Conservation (phyloP, 2,797 vertebrate species). For the Mormyrus proboscirostris region DNA sequence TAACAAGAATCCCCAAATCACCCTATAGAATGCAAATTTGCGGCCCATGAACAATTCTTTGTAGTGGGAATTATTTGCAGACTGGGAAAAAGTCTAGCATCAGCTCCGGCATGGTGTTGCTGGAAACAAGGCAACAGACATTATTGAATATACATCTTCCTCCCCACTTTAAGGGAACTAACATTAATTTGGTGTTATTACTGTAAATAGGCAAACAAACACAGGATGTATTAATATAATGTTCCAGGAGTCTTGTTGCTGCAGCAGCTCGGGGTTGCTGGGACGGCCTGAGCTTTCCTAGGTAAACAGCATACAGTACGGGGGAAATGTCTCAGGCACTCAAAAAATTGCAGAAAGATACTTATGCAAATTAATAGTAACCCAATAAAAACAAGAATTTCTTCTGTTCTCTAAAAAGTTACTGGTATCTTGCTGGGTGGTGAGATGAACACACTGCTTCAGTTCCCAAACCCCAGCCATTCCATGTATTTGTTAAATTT, state of each 20-base stretch:
- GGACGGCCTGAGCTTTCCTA: no score
- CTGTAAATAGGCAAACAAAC: conserved; percentile 47
- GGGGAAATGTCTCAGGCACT: not conserved
- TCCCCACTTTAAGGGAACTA: not conserved
- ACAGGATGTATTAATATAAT: not conserved
- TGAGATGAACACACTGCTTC: not conserved
- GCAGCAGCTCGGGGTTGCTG: not conserved
- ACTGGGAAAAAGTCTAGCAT: no score
- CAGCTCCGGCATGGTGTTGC: not conserved
- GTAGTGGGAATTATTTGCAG: not conserved
- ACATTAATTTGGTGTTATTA: not conserved
- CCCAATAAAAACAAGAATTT: not conserved
- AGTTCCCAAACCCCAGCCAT: not conserved
- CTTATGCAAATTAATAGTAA: not conserved
- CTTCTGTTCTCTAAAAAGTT: not conserved
- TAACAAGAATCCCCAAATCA: not conserved
- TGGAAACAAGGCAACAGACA: not conserved
- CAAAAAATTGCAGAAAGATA: not conserved
- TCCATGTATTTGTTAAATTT: not conserved
- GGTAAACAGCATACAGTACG: not conserved
- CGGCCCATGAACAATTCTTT: not conserved
- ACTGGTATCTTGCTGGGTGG: not conserved
- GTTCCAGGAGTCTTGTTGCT: no score
- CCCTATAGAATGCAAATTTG: not conserved
- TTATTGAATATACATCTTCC: not conserved